Percentiles rank a stretch among this genome's conserved stretches.
These are phyloP conservation scores for Achroia grisella DNA, from an alignment of 1,140 invertebrate species.

Conservation along the genomic window DNA sequence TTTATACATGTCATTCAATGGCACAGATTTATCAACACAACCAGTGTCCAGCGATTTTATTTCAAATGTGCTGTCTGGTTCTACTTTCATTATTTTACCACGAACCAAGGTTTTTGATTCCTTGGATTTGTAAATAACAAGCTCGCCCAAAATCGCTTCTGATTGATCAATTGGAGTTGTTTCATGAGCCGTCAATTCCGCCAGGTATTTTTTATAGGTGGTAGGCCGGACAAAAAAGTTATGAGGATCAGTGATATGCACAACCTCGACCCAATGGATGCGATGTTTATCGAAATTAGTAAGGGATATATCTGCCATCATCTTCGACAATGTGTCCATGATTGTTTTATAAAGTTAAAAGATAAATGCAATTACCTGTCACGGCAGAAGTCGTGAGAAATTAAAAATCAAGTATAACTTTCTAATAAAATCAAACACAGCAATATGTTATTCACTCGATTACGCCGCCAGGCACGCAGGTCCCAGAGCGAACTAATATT, in stretches of 20 bases:
- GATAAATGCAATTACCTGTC: no score
- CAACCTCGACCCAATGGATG: constrained; percentile 18
- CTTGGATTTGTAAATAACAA: constrained; percentile 19
- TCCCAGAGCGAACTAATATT: no score
- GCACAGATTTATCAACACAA: constrained; percentile 8
- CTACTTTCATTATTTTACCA: constrained; percentile 9
- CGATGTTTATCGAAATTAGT: constrained; percentile 11
- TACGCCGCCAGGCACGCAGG: no score
- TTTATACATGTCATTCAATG: constrained; percentile 7
- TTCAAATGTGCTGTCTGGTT: constrained; percentile 5
- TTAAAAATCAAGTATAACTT: no score
- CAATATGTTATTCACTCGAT: no score
- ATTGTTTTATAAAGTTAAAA: no score
- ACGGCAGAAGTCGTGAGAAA: no score
- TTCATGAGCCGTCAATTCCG: not conserved
- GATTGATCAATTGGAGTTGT: not conserved
- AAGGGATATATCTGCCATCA: not conserved
- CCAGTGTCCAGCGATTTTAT: constrained; percentile 22
- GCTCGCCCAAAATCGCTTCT: constrained; percentile 4
- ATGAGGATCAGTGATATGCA: constrained; percentile 24
- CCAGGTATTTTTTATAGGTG: constrained; percentile 7
- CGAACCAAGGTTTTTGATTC: constrained; percentile 8
- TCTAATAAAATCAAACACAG: no score
- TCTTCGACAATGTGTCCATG: not conserved
- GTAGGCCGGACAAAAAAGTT: constrained; percentile 23